A percentile compares a stretch with the other conserved stretches of the same genome.
phyloP scores from a whole-genome alignment of 2,797 vertebrate genomes.

The Aplochiton taeniatus region DNA sequence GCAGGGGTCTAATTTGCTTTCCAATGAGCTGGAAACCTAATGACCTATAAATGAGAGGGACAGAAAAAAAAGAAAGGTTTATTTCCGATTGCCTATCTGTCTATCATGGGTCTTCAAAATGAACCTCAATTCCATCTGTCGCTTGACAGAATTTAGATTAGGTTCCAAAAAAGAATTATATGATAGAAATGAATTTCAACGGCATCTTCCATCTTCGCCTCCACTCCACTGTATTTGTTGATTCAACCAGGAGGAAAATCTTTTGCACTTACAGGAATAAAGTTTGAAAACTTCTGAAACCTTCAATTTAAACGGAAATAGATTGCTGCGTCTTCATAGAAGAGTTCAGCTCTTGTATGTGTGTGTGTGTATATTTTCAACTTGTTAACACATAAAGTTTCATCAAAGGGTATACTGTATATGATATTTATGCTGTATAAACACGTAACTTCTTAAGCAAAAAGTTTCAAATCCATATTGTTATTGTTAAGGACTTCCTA shows the following conservation, averaged over 20 bases:
- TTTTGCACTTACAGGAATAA: conserved; percentile 33
- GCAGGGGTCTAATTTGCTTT: conserved; percentile 49
- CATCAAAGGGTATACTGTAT: too few relatives aligned
- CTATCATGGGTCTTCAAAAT: conserved; percentile 54
- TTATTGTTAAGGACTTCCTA: too few relatives aligned
- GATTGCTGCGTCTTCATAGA: not conserved
- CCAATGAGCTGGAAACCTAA: conserved; percentile 40
- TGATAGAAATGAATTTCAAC: conserved; percentile 52
- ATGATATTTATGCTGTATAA: too few relatives aligned
- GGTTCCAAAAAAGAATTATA: conserved; percentile 56
- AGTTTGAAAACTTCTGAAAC: conserved; percentile 39
- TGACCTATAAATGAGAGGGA: conserved; percentile 44
- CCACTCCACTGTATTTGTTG: conserved; percentile 37
- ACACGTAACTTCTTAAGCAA: too few relatives aligned
- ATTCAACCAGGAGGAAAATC: conserved; percentile 36
- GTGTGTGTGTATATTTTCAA: too few relatives aligned
- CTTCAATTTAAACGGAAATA: conserved; percentile 20
- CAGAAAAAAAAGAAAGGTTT: conserved; percentile 26
- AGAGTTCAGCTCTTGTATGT: too few relatives aligned
- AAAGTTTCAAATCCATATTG: too few relatives aligned
- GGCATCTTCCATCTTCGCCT: conserved; percentile 39
- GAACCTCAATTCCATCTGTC: conserved; percentile 62
- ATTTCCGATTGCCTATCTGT: conserved; percentile 66
- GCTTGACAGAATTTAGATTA: conserved; percentile 72
- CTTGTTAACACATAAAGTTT: too few relatives aligned